A percentile compares a stretch with the other conserved stretches of the same genome.
Conservation (phyloP, 1,140 invertebrate genomes). For the Stegodyphus mimosarum region DNA sequence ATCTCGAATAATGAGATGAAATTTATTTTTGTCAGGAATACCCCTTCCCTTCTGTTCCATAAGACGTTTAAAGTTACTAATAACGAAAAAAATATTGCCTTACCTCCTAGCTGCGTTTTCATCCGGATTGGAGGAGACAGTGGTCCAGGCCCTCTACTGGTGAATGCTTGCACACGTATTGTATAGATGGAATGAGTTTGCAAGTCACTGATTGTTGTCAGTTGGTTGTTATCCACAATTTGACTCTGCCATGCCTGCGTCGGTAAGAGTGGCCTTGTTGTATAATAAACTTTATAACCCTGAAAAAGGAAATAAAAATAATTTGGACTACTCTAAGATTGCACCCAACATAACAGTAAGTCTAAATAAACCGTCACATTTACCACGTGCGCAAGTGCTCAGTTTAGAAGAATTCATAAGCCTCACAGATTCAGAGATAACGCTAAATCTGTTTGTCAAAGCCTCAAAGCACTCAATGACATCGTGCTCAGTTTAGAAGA, state of each 20-base stretch:
- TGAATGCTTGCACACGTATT: constrained; percentile 90
- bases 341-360: no score
- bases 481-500: no score
- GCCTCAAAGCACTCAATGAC: no score
- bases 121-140: constrained; percentile 92
- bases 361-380: no score
- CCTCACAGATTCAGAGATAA: no score
- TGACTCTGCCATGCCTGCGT: constrained; percentile 92
- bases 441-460: no score
- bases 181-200: constrained; percentile 90
- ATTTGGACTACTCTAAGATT: background rate
- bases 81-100: background rate
- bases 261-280: constrained; percentile 84
- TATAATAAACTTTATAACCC: constrained; percentile 99
- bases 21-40: no score
- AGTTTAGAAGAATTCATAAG: no score
- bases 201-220: constrained; percentile 92
- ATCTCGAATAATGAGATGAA: no score
- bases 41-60: no score
- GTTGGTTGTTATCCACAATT: constrained; percentile 90
- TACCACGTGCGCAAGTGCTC: no score
- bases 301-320: constrained; percentile 71
- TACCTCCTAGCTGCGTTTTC: constrained; percentile 93
- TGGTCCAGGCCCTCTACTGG: constrained; percentile 89
- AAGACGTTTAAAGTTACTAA: no score